Percentiles rank a stretch among this genome's conserved stretches.
Evolutionary conservation across 2,888 invertebrate genomes (phyloP).

Genomic region (Pseudococcus jackbeardsleyi): DNA sequence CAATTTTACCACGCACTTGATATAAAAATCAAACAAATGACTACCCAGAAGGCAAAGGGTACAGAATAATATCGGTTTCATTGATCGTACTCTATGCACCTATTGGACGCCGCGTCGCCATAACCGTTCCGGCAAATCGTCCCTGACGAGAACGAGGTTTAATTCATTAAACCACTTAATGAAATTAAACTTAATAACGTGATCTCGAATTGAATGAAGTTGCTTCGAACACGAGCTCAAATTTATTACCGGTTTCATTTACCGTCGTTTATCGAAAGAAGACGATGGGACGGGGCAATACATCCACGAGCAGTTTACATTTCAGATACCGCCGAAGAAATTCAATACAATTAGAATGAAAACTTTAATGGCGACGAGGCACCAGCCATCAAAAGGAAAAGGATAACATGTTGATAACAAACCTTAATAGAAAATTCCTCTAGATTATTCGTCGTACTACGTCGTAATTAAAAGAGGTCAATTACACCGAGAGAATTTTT

Average conservation of each 20-base stretch:
- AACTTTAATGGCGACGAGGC: neutral
- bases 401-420: neutral
- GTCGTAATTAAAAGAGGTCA: too few relatives aligned
- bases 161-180: slow-evolving; percentile 44
- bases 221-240: neutral
- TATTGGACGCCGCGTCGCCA: neutral
- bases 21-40: neutral
- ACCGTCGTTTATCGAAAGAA: neutral
- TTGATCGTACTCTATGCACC: neutral
- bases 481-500: too few relatives aligned
- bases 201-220: slow-evolving; percentile 11
- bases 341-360: neutral
- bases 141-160: neutral
- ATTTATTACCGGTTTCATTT: slow-evolving; percentile 9
- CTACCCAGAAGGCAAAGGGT: too few relatives aligned
- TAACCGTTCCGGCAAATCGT: neutral
- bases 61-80: neutral
- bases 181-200: slow-evolving; percentile 3
- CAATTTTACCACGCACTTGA: neutral
- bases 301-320: neutral
- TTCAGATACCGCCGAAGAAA: neutral
- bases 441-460: too few relatives aligned
- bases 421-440: too few relatives aligned
- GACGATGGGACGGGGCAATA: neutral
- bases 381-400: neutral